A percentile compares a stretch with the other conserved stretches of the same genome.
Evolutionary conservation across 53 echinoderm and acorn worm genomes (phyloP).

Genomic region (Mesocentrotus franciscanus): DNA sequence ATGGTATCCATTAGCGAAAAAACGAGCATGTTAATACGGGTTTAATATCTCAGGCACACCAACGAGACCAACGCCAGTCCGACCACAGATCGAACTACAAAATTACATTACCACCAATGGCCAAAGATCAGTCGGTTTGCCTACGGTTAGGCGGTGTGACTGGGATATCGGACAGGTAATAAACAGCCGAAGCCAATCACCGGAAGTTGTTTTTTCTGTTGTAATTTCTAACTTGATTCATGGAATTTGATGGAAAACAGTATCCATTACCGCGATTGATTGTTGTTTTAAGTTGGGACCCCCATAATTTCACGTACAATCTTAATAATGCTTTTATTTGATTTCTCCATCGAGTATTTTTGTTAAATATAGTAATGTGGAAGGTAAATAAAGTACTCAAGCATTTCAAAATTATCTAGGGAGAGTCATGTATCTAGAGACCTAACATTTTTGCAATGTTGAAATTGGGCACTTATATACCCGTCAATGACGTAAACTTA

Average conservation of each 20-base stretch:
- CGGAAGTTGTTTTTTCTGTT: not conserved
- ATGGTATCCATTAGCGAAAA: conserved; percentile 6
- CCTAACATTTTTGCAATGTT: too few relatives aligned
- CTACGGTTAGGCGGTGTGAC: too few relatives aligned
- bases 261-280: not conserved
- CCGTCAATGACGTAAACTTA: too few relatives aligned
- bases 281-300: not conserved
- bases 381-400: not conserved
- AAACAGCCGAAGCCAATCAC: not conserved
- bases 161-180: not conserved
- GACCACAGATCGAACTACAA: too few relatives aligned
- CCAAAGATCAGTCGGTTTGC: too few relatives aligned
- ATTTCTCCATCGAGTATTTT: not conserved
- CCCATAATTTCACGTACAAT: not conserved
- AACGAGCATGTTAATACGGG: not conserved
- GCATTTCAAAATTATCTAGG: too few relatives aligned
- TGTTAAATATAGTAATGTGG: not conserved
- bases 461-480: too few relatives aligned
- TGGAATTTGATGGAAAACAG: not conserved
- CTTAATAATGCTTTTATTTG: not conserved
- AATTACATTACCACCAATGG: too few relatives aligned
- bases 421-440: too few relatives aligned
- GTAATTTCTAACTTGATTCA: not conserved
- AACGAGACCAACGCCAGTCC: too few relatives aligned
- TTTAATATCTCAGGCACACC: too few relatives aligned